Conservation (phyloP, 2,888 invertebrate genomes). For the Eristalinus aeneus region DNA sequence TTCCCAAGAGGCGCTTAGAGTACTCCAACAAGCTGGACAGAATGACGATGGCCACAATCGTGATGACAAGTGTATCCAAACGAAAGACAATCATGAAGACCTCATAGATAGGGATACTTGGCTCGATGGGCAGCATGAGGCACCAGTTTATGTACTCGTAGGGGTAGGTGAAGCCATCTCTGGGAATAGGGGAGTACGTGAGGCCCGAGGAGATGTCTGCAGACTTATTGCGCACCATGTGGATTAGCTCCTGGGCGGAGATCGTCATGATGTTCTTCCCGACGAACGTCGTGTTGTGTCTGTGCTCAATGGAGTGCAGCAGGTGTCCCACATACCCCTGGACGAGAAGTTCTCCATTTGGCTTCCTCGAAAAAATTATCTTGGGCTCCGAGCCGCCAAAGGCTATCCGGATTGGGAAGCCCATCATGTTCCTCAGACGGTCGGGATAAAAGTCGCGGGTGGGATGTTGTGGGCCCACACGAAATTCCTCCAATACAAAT, state of each 20-base stretch:
- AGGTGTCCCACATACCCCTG: constrained; percentile 76
- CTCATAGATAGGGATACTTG: constrained; percentile 74
- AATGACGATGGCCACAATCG: constrained; percentile 68
- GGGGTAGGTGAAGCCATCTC: constrained; percentile 73
- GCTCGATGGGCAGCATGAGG: constrained; percentile 76
- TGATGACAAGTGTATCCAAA: constrained; percentile 72
- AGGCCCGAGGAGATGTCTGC: constrained; percentile 75
- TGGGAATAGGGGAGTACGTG: constrained; percentile 69
- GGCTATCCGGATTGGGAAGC: constrained; percentile 72
- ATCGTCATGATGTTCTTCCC: constrained; percentile 47
- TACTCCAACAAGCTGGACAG: constrained; percentile 73
- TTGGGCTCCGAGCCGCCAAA: constrained; percentile 75
- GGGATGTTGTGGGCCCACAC: not conserved
- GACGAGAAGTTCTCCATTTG: constrained; percentile 62
- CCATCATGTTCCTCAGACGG: constrained; percentile 73
- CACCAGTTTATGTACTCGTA: constrained; percentile 75
- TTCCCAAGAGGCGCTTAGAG: constrained; percentile 72
- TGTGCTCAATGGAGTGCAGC: constrained; percentile 73
- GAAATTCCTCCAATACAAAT: constrained; percentile 72
- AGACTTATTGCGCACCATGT: constrained; percentile 74
- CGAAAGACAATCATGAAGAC: constrained; percentile 76
- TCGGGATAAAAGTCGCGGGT: constrained; percentile 69
- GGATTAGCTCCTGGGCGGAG: constrained; percentile 71
- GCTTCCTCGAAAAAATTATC: constrained; percentile 72
- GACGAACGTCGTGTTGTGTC: constrained; percentile 73